Base-by-base conservation (phyloP, 2,888 invertebrate species). In the Luperina testacea region DNA sequence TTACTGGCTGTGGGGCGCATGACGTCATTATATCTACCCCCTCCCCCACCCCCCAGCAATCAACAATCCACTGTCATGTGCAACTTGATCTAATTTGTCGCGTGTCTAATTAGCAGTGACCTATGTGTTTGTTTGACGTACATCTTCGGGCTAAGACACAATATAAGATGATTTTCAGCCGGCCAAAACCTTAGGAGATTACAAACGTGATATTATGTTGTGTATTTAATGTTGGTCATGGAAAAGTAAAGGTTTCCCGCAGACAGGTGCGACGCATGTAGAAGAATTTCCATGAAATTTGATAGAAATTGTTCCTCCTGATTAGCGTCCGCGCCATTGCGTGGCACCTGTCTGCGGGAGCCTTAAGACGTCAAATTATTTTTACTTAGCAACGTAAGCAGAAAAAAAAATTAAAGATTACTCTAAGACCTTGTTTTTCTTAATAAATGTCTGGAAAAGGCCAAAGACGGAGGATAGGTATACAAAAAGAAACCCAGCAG, bases 41-140 rank as follows among this genome's bases (percentile, higher is more conserved):
- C 67, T 68, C 63, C 57, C 79, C 76, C 27, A 32, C 78, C 68
- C 42, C 57, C 73, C 71, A 48, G 87, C 86, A 90, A 91, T 91
- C 91, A 90, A 91, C 92, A 89, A 90, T 89, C 86, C 81, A 90
- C 84, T 90, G 91, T 91, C 90, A 91, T 90, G 88, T 90, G 89
- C 89, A 87, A 89, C 88, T 91, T 90, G 90, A 91, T 92, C 90
- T 89, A 92, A 93, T 93, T 93, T 92, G 91, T 93, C 92, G 83
- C 78, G 82, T 82, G 88, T 84, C 87, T 88, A 89, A 88, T 89
- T 82, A 84, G 68, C 45, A 77, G 73, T 81, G 82, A 81, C 75
- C 77, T 75, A 80, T 80, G 80, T 53, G 70, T 63, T 80, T 64
- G 84, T 75, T 71, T 45, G 53, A 64, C 27, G 59, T 64, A 51